phyloP scores from a whole-genome alignment of 2,888 invertebrate genomes.

The Acanthosepion pharaonis region DNA sequence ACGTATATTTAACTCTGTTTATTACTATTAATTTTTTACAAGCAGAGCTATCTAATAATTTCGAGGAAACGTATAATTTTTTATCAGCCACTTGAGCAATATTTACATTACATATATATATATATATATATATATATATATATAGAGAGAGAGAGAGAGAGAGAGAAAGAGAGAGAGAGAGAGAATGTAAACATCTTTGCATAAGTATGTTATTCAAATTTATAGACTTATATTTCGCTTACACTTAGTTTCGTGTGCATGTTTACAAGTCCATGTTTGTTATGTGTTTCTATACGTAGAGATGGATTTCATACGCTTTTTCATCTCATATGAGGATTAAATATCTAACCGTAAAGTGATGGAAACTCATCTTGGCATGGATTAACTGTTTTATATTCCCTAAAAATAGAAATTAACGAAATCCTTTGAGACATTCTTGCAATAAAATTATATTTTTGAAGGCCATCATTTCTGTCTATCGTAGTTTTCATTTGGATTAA shows the following conservation, averaged over 20 bases:
- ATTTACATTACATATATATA: too few relatives aligned
- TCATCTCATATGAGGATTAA: neutral
- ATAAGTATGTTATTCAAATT: too few relatives aligned
- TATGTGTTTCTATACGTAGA: neutral
- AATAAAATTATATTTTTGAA: neutral
- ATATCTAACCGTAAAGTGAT: neutral
- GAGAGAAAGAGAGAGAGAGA: too few relatives aligned
- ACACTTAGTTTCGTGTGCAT: neutral
- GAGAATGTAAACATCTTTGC: too few relatives aligned
- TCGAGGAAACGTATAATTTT: too few relatives aligned
- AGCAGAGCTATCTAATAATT: too few relatives aligned
- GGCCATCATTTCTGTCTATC: neutral
- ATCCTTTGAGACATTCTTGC: neutral
- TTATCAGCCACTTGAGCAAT: too few relatives aligned
- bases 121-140: too few relatives aligned
- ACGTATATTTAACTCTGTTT: too few relatives aligned
- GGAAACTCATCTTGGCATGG: neutral
- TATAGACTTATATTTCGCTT: too few relatives aligned
- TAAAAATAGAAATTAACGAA: neutral
- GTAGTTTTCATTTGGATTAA: neutral
- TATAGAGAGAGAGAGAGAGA: too few relatives aligned
- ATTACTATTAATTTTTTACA: too few relatives aligned
- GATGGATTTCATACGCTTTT: neutral
- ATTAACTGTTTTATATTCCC: neutral
- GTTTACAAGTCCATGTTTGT: neutral